Conservation (phyloP, 2,113 vertebrate species). For the Chaetorhynchus papuensis region DNA sequence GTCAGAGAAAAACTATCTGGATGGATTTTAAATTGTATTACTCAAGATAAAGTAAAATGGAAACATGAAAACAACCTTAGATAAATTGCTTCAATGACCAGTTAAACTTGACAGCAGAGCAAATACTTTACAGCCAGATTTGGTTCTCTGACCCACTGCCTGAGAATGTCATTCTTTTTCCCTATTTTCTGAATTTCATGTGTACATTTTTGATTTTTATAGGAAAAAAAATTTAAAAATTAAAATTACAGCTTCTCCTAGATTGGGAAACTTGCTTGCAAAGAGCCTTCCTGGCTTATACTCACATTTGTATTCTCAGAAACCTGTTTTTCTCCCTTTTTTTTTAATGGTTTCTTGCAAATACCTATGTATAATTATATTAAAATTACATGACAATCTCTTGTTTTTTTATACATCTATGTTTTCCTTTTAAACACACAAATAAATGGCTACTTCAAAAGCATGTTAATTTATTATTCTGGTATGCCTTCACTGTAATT, state of each 20-base stretch:
- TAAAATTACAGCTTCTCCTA: not conserved
- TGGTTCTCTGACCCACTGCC: not conserved
- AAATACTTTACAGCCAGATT: not conserved
- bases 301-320: not conserved
- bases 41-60: not conserved
- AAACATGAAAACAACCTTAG: not conserved
- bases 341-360: not conserved
- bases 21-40: constrained; percentile 7
- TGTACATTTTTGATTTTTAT: not conserved
- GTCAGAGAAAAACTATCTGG: not conserved
- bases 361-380: not conserved
- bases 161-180: not conserved
- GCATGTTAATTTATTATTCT: not conserved
- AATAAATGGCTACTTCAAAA: not conserved
- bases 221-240: not conserved
- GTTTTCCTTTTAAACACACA: not conserved
- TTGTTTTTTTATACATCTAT: not conserved
- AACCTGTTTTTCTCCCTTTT: not conserved
- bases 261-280: not conserved
- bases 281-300: not conserved
- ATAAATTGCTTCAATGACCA: not conserved
- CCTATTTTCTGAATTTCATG: not conserved
- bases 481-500: not conserved
- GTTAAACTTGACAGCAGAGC: not conserved
- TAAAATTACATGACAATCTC: not conserved